Evolutionary conservation across 2,113 vertebrate genomes (phyloP), one percentile per base, ranked within the genome.

Genomic region (Campylomormyrus numenius): DNA sequence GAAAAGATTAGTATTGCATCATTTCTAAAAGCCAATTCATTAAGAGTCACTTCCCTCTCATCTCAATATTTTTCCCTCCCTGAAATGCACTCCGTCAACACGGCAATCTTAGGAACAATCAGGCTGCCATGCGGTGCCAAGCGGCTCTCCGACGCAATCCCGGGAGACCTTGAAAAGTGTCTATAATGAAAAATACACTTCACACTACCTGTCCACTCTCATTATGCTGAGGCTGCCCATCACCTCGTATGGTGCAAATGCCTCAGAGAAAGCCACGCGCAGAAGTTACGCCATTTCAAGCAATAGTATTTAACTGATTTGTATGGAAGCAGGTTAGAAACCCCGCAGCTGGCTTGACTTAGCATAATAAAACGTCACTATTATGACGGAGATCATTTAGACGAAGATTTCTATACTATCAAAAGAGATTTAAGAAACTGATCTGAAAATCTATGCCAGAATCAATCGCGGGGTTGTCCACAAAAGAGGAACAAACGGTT

Each of bases 181-280:
- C 83, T 85, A 85, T 85, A 85, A 85, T 85, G 83, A 85, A 85
- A 85, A 85, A 85, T 48, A 48, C 45, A 46, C 42, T 85, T 48
- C 83, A 48, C 83, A 85, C 83, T 48, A 85, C 19, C 83, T 48
- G 83, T 85, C 83, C 83, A 19, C 45, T 48, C 83, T 48, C 83
- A 85, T 85, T 48, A 46, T 24, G 24, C 39, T n/a, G 24, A 85
- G 45, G 39, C 83, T 85, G 45, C 83, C 39, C 83, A n/a, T 85
- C 39, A 85, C 83, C 19, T 46, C 45, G 39, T 48, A 48, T 46
- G 45, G 24, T 48, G 45, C 45, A 21, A 48, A 46, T 85, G 83
- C 24, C 24, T 85, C 39, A 24, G 8, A 48, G 19, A 85, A 85
- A n/a, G 24, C 42, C 8, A 48, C n/a, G 19, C 24, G 42, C 39